These are phyloP conservation scores for Orchesella cincta DNA, from an alignment of 1,140 invertebrate genomes.

Conservation along the genomic window DNA sequence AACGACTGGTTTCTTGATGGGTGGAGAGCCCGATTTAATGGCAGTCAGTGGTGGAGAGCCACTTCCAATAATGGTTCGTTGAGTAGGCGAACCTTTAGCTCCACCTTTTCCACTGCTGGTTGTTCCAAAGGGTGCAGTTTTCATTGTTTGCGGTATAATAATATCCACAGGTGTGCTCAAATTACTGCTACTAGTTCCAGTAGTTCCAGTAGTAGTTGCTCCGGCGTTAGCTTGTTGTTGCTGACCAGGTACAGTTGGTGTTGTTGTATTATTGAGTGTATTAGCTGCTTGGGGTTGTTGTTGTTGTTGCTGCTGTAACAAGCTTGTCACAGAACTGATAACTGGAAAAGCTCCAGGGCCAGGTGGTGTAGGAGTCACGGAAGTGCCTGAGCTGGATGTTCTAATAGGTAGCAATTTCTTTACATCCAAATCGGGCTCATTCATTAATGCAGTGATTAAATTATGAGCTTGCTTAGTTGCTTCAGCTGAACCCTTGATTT, in stretches of 20 bases:
- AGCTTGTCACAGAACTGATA: slow-evolving; percentile 28
- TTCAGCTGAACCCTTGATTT: slow-evolving; percentile 90
- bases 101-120: slow-evolving; percentile 45
- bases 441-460: slow-evolving; percentile 82
- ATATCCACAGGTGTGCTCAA: slow-evolving; percentile 33
- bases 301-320: slow-evolving; percentile 8
- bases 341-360: slow-evolving; percentile 25
- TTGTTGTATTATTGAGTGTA: slow-evolving; percentile 54
- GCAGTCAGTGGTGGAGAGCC: slow-evolving; percentile 33
- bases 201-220: slow-evolving; percentile 61
- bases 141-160: slow-evolving; percentile 20
- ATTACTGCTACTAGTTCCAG: slow-evolving; percentile 57
- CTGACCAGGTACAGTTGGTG: slow-evolving; percentile 56
- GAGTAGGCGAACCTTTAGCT: slow-evolving; percentile 36
- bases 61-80: slow-evolving; percentile 18
- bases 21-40: slow-evolving; percentile 33
- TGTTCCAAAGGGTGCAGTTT: slow-evolving; percentile 50
- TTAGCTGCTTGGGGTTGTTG: slow-evolving; percentile 49
- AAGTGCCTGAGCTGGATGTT: slow-evolving; percentile 52
- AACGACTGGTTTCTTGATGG: slow-evolving; percentile 44
- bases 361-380: slow-evolving; percentile 17
- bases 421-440: slow-evolving; percentile 91
- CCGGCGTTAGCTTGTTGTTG: no score
- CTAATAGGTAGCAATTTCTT: slow-evolving; percentile 71
- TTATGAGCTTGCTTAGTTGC: slow-evolving; percentile 85